Percentiles rank a stretch among this genome's conserved stretches.
Evolutionary conservation across 2,888 invertebrate genomes (phyloP).

Genomic region (Hypselothyrea guttata): DNA sequence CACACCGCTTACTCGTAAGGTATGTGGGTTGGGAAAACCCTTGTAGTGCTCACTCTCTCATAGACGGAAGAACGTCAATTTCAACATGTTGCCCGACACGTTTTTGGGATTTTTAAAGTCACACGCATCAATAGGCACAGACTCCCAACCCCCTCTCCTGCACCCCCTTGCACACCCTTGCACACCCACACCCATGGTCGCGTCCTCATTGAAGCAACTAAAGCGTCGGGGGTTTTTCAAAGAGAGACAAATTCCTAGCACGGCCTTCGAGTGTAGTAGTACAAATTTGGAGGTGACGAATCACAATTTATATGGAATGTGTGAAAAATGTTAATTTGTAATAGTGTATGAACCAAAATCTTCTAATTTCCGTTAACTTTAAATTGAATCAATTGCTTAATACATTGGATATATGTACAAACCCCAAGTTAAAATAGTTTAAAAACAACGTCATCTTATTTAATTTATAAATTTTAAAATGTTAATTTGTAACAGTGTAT

Average conservation of each 20-base stretch:
- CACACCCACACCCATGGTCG: slow-evolving; percentile 12
- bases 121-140: slow-evolving; percentile 62
- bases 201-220: slow-evolving; percentile 20
- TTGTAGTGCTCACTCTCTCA: slow-evolving; percentile 20
- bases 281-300: slow-evolving; percentile 63
- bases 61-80: slow-evolving; percentile 47
- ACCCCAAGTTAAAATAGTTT: too few species aligned
- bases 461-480: too few species aligned
- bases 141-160: slow-evolving; percentile 9
- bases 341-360: slow-evolving; percentile 10
- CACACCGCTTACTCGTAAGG: too few species aligned
- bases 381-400: background rate
- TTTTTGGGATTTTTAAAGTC: slow-evolving; percentile 79
- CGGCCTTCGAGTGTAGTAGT: slow-evolving; percentile 42
- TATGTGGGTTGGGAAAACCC: slow-evolving; percentile 16
- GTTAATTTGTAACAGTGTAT: too few species aligned
- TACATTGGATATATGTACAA: background rate
- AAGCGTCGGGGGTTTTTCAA: slow-evolving; percentile 44
- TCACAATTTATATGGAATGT: slow-evolving; percentile 67
- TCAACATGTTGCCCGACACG: slow-evolving; percentile 78
- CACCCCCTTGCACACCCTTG: too few species aligned
- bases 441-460: too few species aligned
- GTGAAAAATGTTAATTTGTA: slow-evolving; percentile 62
- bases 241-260: slow-evolving; percentile 44
- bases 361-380: background rate